Percentiles rank a stretch among this genome's conserved stretches.
phyloP scores from a whole-genome alignment of 2,113 vertebrate genomes.

The Jacana jacana region DNA sequence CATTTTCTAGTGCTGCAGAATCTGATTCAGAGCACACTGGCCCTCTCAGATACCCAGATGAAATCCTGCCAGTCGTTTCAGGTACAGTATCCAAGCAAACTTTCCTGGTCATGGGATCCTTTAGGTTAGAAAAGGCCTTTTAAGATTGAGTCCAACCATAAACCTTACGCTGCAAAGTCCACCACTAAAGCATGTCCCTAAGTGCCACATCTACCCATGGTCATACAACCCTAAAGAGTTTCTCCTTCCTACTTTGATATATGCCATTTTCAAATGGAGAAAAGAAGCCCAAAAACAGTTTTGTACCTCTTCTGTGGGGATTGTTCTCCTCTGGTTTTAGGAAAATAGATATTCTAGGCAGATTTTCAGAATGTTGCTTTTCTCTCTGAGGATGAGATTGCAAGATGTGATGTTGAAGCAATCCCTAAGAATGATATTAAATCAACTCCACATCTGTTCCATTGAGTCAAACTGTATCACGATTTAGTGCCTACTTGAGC shows the following conservation, averaged over 20 bases:
- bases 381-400: background rate
- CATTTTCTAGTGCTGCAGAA: conserved; percentile 90
- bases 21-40: conserved; percentile 92
- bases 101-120: background rate
- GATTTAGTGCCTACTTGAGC: background rate
- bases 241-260: background rate
- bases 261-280: background rate
- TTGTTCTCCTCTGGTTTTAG: background rate
- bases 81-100: conserved; percentile 65
- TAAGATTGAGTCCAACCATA: background rate
- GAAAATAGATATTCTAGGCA: background rate
- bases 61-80: conserved; percentile 89
- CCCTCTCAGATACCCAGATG: conserved; percentile 91
- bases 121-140: background rate
- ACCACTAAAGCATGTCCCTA: background rate
- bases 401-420: background rate
- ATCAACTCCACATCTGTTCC: background rate
- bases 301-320: background rate
- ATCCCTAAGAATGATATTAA: background rate
- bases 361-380: background rate
- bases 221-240: background rate
- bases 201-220: background rate
- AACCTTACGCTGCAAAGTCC: background rate
- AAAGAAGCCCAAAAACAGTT: background rate
- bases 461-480: background rate